Evolutionary conservation across 2,888 invertebrate genomes (phyloP), one percentile per base, ranked within the genome.

Genomic region (Plebejus melissa): DNA sequence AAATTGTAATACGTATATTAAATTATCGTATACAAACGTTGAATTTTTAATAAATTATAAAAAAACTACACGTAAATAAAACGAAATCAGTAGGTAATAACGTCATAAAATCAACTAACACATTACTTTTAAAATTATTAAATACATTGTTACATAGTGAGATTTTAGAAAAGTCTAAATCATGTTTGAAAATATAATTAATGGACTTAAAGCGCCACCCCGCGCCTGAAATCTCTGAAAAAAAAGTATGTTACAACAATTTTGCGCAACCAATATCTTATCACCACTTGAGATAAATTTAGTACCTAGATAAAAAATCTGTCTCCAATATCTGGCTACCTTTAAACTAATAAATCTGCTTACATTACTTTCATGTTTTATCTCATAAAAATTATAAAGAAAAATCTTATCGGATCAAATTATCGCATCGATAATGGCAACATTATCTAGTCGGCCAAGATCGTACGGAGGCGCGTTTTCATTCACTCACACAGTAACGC

Each of bases 401-500:
- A 60, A 60, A 36, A 65, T 54, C 36, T 71, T 76, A 78, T 76
- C 74, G 57, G 46, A 57, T 77, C 75, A 77, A 77, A 58, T 32
- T 50, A 46, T 72, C 22, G n/a, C 32, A 54, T 13, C 36, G n/a
- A 60, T 36, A 41, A 74, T 77, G 72, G 80, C 79, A 81, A 80
- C 80, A 80, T 70, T 79, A 80, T 78, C 75, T 57, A 75, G 74
- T 76, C 74, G 74, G 74, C 60, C 76, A 77, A 79, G 38, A 76
- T 77, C 78, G 76, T 77, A 77, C 85, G 82, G 84, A 83, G 85
- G 85, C 82, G 83, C 82, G 82, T 83, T 82, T 83, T 81, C 88
- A 90, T 90, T 91, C 90, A 92, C 92, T 85, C 92, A 91, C 93
- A 92, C 91, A 87, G 86, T 83, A 84, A 85, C 86, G 83, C 13